A percentile compares a stretch with the other conserved stretches of the same genome.
Evolutionary conservation across 2,113 vertebrate genomes (phyloP).

Genomic region (Onychorhynchus coronatus): DNA sequence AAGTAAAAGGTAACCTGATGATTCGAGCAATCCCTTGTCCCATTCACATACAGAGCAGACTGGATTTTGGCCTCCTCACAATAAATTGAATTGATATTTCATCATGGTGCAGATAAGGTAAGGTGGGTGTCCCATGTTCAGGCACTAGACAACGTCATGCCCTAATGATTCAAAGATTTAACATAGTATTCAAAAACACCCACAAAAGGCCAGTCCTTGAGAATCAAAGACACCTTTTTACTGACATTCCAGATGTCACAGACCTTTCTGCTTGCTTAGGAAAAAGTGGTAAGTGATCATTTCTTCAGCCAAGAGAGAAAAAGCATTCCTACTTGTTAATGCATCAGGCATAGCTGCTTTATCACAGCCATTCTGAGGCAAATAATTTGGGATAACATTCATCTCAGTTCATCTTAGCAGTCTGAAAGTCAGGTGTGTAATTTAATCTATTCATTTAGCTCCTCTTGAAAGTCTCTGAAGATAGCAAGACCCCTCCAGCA

Average conservation of each 20-base stretch:
- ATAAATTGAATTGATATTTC: neutral
- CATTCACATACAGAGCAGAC: rapidly evolving
- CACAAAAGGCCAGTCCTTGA: neutral
- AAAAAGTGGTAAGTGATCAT: neutral
- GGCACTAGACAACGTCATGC: neutral
- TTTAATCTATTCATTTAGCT: conserved; percentile 1
- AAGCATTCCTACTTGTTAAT: neutral
- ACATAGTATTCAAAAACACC: neutral
- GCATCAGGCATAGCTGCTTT: neutral
- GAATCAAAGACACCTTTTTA: neutral
- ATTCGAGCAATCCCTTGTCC: neutral
- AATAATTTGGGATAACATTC: conserved; percentile 9
- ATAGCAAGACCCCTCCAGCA: neutral
- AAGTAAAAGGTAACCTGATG: neutral
- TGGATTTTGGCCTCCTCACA: neutral
- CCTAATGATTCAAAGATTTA: neutral
- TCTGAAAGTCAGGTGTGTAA: neutral
- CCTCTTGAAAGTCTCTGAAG: neutral
- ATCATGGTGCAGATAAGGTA: neutral
- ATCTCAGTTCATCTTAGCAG: neutral
- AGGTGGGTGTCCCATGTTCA: neutral
- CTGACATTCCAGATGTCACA: neutral
- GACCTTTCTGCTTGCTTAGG: neutral
- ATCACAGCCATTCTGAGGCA: neutral
- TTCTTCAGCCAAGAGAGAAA: neutral